phyloP scores from a whole-genome alignment of 2,113 vertebrate genomes.

The Jaculus jaculus region DNA sequence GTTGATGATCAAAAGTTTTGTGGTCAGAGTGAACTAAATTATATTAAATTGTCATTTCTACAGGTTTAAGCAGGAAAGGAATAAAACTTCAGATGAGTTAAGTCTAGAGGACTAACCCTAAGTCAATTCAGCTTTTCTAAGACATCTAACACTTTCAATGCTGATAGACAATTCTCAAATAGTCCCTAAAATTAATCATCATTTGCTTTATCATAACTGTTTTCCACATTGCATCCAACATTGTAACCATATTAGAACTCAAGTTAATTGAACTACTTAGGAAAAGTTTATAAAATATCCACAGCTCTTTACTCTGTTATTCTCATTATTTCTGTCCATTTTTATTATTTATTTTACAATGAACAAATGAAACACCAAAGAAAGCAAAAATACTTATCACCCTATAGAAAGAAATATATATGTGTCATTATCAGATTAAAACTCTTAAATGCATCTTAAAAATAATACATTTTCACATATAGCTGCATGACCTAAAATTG shows the following conservation, averaged over 20 bases:
- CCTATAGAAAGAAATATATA: neutral
- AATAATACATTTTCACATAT: neutral
- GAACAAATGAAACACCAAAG: neutral
- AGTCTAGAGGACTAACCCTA: neutral
- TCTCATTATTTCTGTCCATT: neutral
- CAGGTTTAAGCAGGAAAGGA: neutral
- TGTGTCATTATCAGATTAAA: neutral
- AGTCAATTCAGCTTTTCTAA: neutral
- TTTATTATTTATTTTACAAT: neutral
- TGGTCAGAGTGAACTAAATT: neutral
- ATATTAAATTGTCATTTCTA: neutral
- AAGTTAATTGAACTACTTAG: neutral
- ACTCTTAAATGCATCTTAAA: neutral
- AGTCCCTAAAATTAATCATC: neutral
- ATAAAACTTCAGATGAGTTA: neutral
- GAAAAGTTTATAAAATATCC: neutral
- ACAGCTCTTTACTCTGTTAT: neutral
- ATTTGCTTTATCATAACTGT: neutral
- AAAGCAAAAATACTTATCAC: neutral
- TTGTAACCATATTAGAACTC: neutral
- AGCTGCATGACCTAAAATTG: neutral
- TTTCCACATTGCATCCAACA: neutral
- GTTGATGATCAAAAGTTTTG: neutral
- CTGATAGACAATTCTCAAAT: neutral
- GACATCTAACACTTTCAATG: neutral